These are phyloP conservation scores for Onychostruthus taczanowskii DNA, from an alignment of 2,113 vertebrate species.

Conservation along the genomic window DNA sequence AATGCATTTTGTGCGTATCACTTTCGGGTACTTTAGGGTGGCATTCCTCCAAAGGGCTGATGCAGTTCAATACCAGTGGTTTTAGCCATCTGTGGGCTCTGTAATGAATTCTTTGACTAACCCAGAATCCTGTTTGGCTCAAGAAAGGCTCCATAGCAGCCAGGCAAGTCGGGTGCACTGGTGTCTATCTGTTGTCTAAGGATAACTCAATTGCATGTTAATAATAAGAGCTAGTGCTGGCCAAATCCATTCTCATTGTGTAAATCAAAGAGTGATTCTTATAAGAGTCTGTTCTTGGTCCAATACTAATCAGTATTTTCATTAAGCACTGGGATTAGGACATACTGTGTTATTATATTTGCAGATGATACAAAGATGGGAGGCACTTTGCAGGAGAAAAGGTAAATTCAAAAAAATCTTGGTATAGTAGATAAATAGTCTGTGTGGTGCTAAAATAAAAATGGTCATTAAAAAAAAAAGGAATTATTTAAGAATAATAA, in stretches of 20 bases:
- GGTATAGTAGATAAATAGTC: neutral
- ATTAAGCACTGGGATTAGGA: neutral
- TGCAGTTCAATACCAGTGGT: neutral
- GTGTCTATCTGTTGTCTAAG: neutral
- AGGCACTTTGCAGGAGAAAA: neutral
- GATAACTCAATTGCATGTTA: neutral
- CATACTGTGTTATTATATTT: neutral
- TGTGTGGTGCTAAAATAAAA: neutral
- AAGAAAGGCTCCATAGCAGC: neutral
- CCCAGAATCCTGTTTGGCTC: neutral
- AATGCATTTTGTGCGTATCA: neutral
- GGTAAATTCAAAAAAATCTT: neutral
- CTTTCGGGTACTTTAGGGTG: neutral
- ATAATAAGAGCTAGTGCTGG: neutral
- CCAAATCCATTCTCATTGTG: neutral
- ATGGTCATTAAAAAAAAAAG: neutral
- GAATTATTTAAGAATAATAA: neutral
- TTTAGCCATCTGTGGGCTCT: neutral
- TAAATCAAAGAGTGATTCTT: neutral
- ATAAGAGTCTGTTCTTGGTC: neutral
- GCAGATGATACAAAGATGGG: neutral
- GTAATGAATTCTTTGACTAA: neutral
- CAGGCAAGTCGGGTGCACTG: neutral
- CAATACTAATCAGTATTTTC: neutral
- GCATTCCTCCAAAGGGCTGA: neutral